A percentile compares a stretch with the other conserved stretches of the same genome.
Conservation (phyloP, 2,888 invertebrate species). For the Sceliomorpha sp. region DNA sequence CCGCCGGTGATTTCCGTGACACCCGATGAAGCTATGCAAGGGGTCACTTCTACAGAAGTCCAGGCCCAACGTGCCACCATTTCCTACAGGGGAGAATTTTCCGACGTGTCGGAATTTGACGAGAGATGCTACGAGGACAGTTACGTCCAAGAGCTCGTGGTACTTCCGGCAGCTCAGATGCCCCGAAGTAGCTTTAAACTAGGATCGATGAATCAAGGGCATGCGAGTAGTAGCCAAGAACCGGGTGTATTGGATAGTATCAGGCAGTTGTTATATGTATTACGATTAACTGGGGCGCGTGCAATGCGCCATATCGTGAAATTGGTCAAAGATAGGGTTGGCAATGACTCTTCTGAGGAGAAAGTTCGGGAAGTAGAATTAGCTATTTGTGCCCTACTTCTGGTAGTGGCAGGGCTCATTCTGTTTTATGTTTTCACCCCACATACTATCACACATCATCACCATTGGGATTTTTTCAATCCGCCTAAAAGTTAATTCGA, state of each 20-base stretch:
- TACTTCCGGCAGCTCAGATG: slow-evolving; percentile 70
- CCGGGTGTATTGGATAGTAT: slow-evolving; percentile 86
- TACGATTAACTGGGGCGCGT: slow-evolving; percentile 84
- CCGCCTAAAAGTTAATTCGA: slow-evolving; percentile 83
- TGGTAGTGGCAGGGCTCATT: slow-evolving; percentile 89
- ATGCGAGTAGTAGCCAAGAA: slow-evolving; percentile 77
- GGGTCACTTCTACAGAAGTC: slow-evolving; percentile 8
- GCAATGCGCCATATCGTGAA: slow-evolving; percentile 86
- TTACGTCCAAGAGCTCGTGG: slow-evolving; percentile 65
- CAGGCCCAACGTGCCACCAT: slow-evolving; percentile 72
- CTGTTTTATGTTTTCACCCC: slow-evolving; percentile 88
- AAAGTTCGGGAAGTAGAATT: slow-evolving; percentile 87
- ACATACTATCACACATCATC: slow-evolving; percentile 86
- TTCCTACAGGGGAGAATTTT: slow-evolving; percentile 59
- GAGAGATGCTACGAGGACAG: neutral
- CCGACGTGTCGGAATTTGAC: neutral
- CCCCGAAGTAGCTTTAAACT: slow-evolving; percentile 67
- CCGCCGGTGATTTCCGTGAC: slow-evolving; percentile 76
- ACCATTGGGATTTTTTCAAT: slow-evolving; percentile 94
- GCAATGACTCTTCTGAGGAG: slow-evolving; percentile 82
- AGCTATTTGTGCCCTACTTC: slow-evolving; percentile 88
- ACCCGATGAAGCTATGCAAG: slow-evolving; percentile 64
- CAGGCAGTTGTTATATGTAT: slow-evolving; percentile 86
- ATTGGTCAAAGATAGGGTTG: slow-evolving; percentile 84
- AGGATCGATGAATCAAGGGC: slow-evolving; percentile 37